Evolutionary conservation across 2,797 vertebrate genomes (phyloP).

Genomic region (Chelmon rostratus): DNA sequence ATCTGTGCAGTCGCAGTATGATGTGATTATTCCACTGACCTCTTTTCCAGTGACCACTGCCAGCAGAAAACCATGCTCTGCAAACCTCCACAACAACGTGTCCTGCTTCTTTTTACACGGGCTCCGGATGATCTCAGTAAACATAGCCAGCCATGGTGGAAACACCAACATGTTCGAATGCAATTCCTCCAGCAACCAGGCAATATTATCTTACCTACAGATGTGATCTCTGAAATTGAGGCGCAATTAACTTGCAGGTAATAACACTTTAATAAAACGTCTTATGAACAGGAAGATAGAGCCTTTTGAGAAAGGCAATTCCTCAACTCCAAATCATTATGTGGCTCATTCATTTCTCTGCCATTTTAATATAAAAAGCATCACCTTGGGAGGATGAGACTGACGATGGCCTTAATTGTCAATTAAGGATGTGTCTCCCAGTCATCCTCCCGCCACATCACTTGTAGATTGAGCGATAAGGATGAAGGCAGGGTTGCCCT

Average conservation of each 20-base stretch:
- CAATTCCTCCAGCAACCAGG: slow-evolving; percentile 2
- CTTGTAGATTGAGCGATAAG: slow-evolving; percentile 68
- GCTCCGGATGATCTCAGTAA: slow-evolving; percentile 4
- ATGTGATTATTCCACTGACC: slow-evolving; percentile 66
- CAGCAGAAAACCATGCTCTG: slow-evolving; percentile 12
- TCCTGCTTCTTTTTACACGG: slow-evolving; percentile 6
- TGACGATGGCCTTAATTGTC: slow-evolving; percentile 74
- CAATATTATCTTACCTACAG: slow-evolving; percentile 12
- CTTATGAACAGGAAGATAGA: slow-evolving; percentile 54
- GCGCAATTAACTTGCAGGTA: slow-evolving; percentile 59
- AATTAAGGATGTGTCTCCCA: slow-evolving; percentile 73
- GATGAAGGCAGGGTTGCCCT: slow-evolving; percentile 48
- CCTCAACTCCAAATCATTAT: slow-evolving; percentile 60
- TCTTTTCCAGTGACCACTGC: slow-evolving; percentile 49
- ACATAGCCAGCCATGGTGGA: slow-evolving; percentile 11
- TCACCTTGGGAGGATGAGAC: slow-evolving; percentile 67
- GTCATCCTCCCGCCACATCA: slow-evolving; percentile 43
- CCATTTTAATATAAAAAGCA: slow-evolving; percentile 74
- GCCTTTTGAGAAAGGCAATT: slow-evolving; percentile 52
- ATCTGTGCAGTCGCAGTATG: slow-evolving; percentile 40
- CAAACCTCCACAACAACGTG: slow-evolving; percentile 22
- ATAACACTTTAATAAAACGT: slow-evolving; percentile 66
- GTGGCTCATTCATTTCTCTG: slow-evolving; percentile 65
- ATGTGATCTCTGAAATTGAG: slow-evolving; percentile 35
- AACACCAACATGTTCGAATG: slow-evolving; percentile 2